A percentile compares a stretch with the other conserved stretches of the same genome.
Evolutionary conservation across 2,797 vertebrate genomes (phyloP).

Genomic region (Hybognathus amarus): DNA sequence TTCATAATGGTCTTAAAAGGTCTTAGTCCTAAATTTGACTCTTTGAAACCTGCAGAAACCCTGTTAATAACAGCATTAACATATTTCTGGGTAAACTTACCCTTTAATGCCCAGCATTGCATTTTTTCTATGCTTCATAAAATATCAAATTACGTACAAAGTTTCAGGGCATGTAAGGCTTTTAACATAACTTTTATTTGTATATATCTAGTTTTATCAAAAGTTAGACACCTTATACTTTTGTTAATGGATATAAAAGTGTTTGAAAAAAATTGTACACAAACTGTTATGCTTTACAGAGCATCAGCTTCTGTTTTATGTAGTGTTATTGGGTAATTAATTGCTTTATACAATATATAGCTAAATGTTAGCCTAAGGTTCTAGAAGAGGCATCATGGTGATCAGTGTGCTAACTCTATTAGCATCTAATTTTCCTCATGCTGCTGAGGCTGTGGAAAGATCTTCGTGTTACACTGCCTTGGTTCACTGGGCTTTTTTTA

Average conservation of each 20-base stretch:
- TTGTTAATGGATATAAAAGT: background rate
- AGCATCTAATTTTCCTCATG: background rate
- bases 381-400: background rate
- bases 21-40: too few relatives aligned
- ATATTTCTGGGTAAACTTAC: too few relatives aligned
- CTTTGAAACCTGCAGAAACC: too few relatives aligned
- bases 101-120: too few relatives aligned
- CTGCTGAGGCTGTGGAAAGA: conserved; percentile 38
- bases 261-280: background rate
- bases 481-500: conserved; percentile 76
- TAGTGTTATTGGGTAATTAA: background rate
- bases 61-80: too few relatives aligned
- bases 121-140: too few relatives aligned
- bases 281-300: background rate
- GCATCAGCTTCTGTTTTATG: background rate
- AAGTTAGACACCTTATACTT: background rate
- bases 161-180: too few relatives aligned
- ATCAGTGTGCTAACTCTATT: background rate
- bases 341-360: background rate
- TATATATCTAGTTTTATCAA: too few relatives aligned
- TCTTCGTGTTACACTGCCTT: conserved; percentile 56
- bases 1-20: too few relatives aligned
- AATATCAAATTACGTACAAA: too few relatives aligned
- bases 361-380: background rate
- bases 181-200: too few relatives aligned